A percentile compares a stretch with the other conserved stretches of the same genome.
phyloP scores from a whole-genome alignment of 2,113 vertebrate species.

The Brienomyrus brachyistius region DNA sequence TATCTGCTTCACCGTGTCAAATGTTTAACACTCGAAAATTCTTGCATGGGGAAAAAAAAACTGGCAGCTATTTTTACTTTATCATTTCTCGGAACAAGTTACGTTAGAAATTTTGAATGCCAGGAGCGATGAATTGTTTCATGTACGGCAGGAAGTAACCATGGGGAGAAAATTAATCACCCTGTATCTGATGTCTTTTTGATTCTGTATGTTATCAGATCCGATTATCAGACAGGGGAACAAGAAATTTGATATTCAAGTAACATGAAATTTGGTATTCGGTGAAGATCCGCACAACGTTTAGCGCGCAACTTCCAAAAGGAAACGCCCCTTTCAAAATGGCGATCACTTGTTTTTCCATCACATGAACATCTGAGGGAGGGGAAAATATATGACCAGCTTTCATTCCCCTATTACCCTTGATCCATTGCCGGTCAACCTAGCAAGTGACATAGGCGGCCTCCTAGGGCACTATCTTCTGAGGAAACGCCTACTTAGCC shows the following conservation, averaged over 20 bases:
- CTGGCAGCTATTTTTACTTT: neutral
- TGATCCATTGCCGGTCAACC: neutral
- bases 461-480: neutral
- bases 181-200: neutral
- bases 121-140: neutral
- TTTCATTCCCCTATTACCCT: neutral
- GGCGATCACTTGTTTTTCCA: neutral
- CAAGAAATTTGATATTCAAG: neutral
- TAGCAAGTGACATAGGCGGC: neutral
- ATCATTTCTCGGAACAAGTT: neutral
- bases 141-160: neutral
- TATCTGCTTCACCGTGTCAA: neutral
- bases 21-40: neutral
- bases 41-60: neutral
- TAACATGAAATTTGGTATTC: neutral
- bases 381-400: neutral
- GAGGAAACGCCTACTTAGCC: neutral
- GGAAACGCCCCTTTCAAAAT: neutral
- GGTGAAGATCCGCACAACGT: neutral
- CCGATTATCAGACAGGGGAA: neutral
- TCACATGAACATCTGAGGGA: neutral
- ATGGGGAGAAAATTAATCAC: neutral
- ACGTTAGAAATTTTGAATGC: neutral
- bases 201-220: neutral
- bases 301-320: neutral